Evolutionary conservation across 2,797 vertebrate genomes (phyloP), one percentile per base, ranked within the genome.

Genomic region (Chloroceryle inda): DNA sequence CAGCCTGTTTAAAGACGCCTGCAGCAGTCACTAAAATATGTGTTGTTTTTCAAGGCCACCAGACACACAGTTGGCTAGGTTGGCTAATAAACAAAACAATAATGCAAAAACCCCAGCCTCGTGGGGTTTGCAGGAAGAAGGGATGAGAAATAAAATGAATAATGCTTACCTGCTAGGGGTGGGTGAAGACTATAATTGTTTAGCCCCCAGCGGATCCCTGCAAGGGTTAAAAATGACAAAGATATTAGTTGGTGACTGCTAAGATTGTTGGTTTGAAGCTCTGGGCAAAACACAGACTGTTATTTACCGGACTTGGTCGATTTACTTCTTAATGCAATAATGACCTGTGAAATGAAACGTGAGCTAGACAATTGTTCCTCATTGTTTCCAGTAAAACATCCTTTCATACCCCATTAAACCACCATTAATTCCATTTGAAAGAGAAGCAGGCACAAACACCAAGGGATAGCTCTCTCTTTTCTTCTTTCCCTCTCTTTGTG

Each of bases 271-370:
- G 96, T 98, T 98, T 96, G 95, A 96, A 97, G 98, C 98, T 98
- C 96, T 98, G 94, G 98, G 97, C 98, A 95, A 98, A 98, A 98
- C 93, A 23, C 95, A 98, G 97, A 98, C 94, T 98, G 98, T 98
- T 98, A 98, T 98, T 98, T 98, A 98, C 98, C 98, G 98, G 98
- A 98, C 98, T 98, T 98, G 98, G 98, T 98, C 98, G 97, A 98
- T 98, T 98, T 98, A 98, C 98, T 98, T 98, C 98, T 98, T 98
- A 98, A 98, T 98, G 98, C 98, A 98, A 98, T 98, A 98, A 98
- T 98, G 98, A 98, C 98, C 98, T 98, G 98, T 98, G 97, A 98
- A 99, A 98, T 98, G 98, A 98, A 98, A 98, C 97, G 97, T 98
- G 98, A 98, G 98, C 94, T 93, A 98, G 98, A 98, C 98, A 98